Percentiles rank a stretch among this genome's conserved stretches.
phyloP scores from a whole-genome alignment of 2,113 vertebrate species.

The Amblyornis subalaris region DNA sequence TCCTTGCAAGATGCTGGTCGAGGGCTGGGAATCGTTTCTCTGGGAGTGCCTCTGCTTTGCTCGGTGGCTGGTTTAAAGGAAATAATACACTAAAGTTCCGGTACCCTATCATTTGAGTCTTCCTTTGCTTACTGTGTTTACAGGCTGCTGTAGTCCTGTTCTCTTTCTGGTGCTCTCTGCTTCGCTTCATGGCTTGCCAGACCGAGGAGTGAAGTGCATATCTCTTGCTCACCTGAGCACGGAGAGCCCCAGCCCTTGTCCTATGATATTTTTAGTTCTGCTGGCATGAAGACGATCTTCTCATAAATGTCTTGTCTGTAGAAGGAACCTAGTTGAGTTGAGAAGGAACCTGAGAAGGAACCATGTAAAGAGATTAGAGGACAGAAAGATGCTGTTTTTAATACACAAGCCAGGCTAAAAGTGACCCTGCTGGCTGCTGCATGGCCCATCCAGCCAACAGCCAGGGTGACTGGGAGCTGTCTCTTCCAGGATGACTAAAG shows the following conservation, averaged over 20 bases:
- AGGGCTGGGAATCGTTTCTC: background rate
- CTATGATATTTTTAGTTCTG: background rate
- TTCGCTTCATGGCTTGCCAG: background rate
- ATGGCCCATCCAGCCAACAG: background rate
- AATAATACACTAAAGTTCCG: background rate
- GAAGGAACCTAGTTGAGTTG: background rate
- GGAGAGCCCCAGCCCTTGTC: background rate
- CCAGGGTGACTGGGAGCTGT: background rate
- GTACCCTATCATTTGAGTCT: fast-evolving
- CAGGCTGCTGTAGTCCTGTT: background rate
- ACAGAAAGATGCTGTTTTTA: background rate
- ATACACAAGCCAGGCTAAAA: background rate
- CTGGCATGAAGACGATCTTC: background rate
- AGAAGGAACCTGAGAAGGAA: no score
- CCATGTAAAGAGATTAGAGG: background rate
- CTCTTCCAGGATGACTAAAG: slow-evolving; percentile 86
- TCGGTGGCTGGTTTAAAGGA: background rate
- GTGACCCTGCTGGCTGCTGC: background rate
- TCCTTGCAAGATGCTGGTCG: background rate
- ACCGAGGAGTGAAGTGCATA: background rate
- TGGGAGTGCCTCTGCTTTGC: background rate
- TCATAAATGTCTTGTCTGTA: background rate
- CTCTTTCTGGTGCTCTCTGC: background rate
- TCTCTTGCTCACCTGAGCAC: background rate
- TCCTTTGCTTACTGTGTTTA: fast-evolving